phyloP scores from a whole-genome alignment of 1,140 invertebrate species.

The Megathymus violae region DNA sequence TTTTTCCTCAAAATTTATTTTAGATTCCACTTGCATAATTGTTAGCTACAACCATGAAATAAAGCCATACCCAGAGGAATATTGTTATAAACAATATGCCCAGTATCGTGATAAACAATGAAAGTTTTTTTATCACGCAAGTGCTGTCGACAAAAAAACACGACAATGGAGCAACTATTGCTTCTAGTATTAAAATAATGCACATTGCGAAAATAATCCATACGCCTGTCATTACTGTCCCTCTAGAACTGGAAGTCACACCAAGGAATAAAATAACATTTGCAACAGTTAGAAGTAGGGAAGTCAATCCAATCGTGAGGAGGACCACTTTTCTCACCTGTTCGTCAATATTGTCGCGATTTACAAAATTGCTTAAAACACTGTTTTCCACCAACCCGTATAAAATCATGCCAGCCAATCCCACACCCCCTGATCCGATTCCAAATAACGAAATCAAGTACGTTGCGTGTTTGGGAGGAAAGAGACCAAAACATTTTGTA shows the following conservation, averaged over 20 bases:
- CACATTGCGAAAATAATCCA: conserved; percentile 46
- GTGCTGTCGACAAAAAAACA: conserved; percentile 44
- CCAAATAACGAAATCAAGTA: conserved; percentile 55
- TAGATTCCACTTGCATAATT: conserved; percentile 38
- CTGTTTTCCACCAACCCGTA: conserved; percentile 51
- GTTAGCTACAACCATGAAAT: conserved; percentile 50
- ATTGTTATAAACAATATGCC: conserved; percentile 34
- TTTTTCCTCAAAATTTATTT: neutral
- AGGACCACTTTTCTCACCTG: conserved; percentile 50
- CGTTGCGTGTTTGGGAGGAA: conserved; percentile 49
- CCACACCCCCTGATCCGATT: conserved; percentile 41
- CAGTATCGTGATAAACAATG: conserved; percentile 29
- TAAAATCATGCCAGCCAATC: conserved; percentile 48
- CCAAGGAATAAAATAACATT: conserved; percentile 49
- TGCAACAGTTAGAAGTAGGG: conserved; percentile 45
- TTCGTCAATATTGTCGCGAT: conserved; percentile 29
- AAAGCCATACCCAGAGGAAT: conserved; percentile 55
- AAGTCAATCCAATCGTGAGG: conserved; percentile 45
- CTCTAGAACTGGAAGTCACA: conserved; percentile 15
- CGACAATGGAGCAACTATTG: conserved; percentile 39
- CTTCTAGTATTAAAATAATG: conserved; percentile 32
- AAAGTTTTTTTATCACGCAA: conserved; percentile 50
- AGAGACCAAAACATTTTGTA: conserved; percentile 43
- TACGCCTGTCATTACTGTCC: conserved; percentile 25
- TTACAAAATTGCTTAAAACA: conserved; percentile 29